Percentiles rank a stretch among this genome's conserved stretches.
Conservation (phyloP, 2,888 invertebrate species). For the Tetragnatha montana region DNA sequence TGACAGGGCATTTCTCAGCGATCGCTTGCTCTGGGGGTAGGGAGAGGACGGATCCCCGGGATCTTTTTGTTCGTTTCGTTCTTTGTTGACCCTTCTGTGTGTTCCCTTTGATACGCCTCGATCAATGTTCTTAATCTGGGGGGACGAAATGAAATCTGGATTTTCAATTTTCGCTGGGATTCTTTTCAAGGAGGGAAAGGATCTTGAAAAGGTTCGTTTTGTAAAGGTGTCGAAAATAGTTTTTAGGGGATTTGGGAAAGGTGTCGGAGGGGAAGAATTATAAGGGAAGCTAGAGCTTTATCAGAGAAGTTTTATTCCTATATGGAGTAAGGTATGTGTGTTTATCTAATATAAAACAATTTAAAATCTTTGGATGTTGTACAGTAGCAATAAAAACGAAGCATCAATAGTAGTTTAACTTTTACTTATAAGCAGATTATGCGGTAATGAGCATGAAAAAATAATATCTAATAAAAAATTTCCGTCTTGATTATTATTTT, state of each 20-base stretch:
- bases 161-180: constrained; percentile 25
- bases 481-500: too few species aligned
- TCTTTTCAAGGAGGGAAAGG: not conserved
- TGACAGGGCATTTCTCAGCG: constrained; percentile 45
- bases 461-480: too few species aligned
- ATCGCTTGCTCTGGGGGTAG: constrained; percentile 12
- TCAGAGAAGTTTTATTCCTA: not conserved
- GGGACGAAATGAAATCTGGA: constrained; percentile 11
- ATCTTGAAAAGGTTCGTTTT: not conserved
- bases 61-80: not conserved
- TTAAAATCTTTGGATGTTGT: too few species aligned
- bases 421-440: too few species aligned
- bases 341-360: too few species aligned
- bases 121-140: constrained; percentile 56
- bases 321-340: too few species aligned
- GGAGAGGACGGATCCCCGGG: constrained; percentile 20
- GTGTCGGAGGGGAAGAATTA: not conserved
- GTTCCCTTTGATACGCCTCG: not conserved
- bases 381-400: too few species aligned
- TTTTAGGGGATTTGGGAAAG: not conserved
- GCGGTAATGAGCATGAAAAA: too few species aligned
- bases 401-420: too few species aligned
- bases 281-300: not conserved
- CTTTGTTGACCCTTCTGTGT: constrained; percentile 11
- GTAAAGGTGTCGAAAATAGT: too few species aligned